Conservation (phyloP, 2,113 vertebrate genomes). For the Chitala chitala region DNA sequence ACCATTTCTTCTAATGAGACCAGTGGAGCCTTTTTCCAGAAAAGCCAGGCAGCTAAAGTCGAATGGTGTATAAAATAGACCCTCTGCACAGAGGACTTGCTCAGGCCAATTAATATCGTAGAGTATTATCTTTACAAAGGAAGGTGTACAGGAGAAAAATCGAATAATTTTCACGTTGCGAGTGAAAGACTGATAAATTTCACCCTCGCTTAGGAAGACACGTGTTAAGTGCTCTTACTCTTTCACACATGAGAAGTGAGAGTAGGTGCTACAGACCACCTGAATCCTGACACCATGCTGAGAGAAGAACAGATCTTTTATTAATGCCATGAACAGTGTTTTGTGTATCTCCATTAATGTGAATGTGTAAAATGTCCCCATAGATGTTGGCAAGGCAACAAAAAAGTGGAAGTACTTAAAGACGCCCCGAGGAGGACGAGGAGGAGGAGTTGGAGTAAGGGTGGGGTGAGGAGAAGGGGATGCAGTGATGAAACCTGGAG, state of each 20-base stretch:
- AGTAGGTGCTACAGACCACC: neutral
- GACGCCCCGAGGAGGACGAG: neutral
- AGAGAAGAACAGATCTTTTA: neutral
- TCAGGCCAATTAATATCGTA: no score
- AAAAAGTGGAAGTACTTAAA: neutral
- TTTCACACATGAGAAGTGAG: neutral
- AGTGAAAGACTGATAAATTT: neutral
- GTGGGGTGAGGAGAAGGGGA: neutral
- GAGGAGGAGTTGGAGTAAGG: neutral
- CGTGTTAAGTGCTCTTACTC: neutral
- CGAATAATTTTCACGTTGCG: neutral
- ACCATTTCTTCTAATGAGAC: no score
- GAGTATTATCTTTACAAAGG: no score
- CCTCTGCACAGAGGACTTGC: no score
- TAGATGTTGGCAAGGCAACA: neutral
- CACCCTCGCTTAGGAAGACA: neutral
- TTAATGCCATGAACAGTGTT: slow-evolving; percentile 9
- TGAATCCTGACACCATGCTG: neutral
- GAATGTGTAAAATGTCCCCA: neutral
- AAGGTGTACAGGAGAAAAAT: neutral
- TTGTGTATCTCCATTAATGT: slow-evolving; percentile 17
- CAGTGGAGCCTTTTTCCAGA: no score
- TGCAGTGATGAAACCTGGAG: neutral
- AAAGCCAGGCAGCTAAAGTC: no score
- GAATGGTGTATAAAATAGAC: no score